These are phyloP conservation scores for Glaucidium brasilianum DNA, from an alignment of 2,113 vertebrate species.

Conservation along the genomic window DNA sequence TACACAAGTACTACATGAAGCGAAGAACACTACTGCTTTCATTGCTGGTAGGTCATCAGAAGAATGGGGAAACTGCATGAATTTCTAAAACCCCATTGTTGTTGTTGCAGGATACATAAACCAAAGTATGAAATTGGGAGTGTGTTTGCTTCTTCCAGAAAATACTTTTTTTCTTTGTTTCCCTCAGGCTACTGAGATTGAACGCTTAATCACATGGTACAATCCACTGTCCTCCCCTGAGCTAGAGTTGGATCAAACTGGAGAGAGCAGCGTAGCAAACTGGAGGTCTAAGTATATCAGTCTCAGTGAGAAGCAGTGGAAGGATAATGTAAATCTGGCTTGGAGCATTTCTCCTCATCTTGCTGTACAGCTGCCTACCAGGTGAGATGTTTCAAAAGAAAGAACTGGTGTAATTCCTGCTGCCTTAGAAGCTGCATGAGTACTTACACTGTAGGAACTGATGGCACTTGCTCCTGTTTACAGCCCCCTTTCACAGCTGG, in stretches of 20 bases:
- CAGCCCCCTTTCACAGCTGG: neutral
- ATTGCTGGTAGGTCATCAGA: slow-evolving; percentile 79
- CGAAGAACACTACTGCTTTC: slow-evolving; percentile 89
- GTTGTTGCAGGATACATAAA: neutral
- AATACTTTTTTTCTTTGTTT: neutral
- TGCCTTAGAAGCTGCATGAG: neutral
- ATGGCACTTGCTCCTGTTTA: neutral
- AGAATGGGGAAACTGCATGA: neutral
- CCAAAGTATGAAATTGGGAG: neutral
- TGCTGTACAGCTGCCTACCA: slow-evolving; percentile 90
- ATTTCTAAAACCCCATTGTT: neutral
- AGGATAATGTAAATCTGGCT: slow-evolving; percentile 93
- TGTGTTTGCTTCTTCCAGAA: neutral
- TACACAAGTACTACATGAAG: slow-evolving; percentile 99
- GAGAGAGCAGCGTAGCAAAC: slow-evolving; percentile 93
- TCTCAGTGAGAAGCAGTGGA: slow-evolving; percentile 96
- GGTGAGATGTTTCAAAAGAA: slow-evolving; percentile 70
- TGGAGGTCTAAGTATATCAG: slow-evolving; percentile 96
- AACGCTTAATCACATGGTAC: slow-evolving; percentile 94
- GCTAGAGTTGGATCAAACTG: slow-evolving; percentile 89
- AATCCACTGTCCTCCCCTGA: slow-evolving; percentile 92
- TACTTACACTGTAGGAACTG: neutral
- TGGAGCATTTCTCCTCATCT: slow-evolving; percentile 96
- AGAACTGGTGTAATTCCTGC: neutral
- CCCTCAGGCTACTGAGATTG: slow-evolving; percentile 90